Evolutionary conservation across 2,888 invertebrate genomes (phyloP).

Genomic region (Dexiosoma caninum): DNA sequence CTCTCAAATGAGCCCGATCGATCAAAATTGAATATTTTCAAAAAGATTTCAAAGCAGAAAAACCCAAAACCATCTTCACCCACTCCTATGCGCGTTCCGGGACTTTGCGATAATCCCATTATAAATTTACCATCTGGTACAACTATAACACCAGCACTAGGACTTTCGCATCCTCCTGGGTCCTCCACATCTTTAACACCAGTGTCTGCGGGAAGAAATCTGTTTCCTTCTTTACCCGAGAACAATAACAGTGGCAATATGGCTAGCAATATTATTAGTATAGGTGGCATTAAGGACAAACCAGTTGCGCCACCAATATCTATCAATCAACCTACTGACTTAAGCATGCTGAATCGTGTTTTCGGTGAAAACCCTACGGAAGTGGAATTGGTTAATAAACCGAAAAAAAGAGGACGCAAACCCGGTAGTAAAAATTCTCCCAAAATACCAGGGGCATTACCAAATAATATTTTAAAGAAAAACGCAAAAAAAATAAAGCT

Average conservation of each 20-base stretch:
- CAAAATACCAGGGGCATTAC: constrained; percentile 44
- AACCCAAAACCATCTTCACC: constrained; percentile 62
- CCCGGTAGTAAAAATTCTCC: constrained; percentile 73
- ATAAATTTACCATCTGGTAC: constrained; percentile 75
- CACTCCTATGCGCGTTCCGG: constrained; percentile 29
- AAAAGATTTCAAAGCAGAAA: constrained; percentile 84
- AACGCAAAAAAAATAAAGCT: constrained; percentile 65
- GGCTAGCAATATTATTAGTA: constrained; percentile 42
- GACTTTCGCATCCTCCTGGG: not conserved
- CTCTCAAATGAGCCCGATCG: constrained; percentile 88
- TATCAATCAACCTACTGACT: constrained; percentile 32
- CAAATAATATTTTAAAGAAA: constrained; percentile 61
- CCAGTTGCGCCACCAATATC: not conserved
- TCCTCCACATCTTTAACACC: not conserved
- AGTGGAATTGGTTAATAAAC: constrained; percentile 65
- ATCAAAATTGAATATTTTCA: constrained; percentile 91
- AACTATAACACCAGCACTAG: constrained; percentile 74
- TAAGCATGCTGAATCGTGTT: constrained; percentile 56
- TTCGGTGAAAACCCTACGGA: constrained; percentile 48
- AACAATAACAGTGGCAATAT: not conserved
- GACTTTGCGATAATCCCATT: constrained; percentile 65
- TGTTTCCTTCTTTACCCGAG: constrained; percentile 35
- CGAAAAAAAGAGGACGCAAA: constrained; percentile 75
- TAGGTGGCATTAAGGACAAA: constrained; percentile 54
- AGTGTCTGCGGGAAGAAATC: constrained; percentile 17